phyloP scores from a whole-genome alignment of 2,797 vertebrate species.

The Danio choprae region DNA sequence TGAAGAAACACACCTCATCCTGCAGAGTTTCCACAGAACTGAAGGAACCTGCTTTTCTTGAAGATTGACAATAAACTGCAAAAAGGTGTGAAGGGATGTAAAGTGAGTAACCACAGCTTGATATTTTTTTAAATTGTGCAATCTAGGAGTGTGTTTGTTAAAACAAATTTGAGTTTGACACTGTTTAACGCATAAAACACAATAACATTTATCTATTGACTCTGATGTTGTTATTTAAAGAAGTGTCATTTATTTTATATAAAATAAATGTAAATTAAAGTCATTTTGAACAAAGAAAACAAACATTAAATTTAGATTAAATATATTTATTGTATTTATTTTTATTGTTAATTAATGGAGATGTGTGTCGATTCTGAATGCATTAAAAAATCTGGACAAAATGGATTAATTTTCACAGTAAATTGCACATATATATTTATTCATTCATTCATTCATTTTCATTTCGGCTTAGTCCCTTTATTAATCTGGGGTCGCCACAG shows the following conservation, averaged over 20 bases:
- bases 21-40: slow-evolving; percentile 1
- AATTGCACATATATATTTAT: background rate
- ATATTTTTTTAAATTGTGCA: background rate
- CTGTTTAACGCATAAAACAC: background rate
- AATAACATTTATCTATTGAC: no score
- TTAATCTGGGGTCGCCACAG: no score
- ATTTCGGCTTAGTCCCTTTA: no score
- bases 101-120: background rate
- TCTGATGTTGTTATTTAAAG: no score
- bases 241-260: no score
- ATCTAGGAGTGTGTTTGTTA: background rate
- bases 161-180: no score
- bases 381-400: background rate
- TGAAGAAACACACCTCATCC: background rate
- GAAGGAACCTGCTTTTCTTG: background rate
- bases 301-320: no score
- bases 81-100: background rate
- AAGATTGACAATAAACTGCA: background rate
- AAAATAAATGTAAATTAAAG: background rate
- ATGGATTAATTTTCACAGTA: background rate
- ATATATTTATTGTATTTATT: background rate
- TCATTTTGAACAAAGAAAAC: no score
- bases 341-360: background rate
- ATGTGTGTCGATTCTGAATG: background rate
- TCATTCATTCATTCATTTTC: no score